Conservation (phyloP, 2,888 invertebrate genomes). For the Cabera pusaria region DNA sequence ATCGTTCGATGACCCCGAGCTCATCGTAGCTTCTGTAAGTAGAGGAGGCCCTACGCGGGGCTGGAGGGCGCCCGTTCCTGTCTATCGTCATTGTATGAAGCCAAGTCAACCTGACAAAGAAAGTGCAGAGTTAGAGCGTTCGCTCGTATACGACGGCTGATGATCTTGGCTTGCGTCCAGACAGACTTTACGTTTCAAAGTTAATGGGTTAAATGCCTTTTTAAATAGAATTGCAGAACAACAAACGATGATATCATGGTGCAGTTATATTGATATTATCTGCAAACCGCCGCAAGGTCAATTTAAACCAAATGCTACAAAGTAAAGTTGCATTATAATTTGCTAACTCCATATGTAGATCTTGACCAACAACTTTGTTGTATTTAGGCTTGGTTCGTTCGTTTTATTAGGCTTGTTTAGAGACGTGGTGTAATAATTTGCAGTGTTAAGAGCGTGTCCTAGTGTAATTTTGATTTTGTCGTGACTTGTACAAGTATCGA, state of each 20-base stretch:
- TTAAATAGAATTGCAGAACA: too few relatives aligned
- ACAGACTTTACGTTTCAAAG: too few relatives aligned
- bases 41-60: constrained; percentile 67
- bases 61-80: constrained; percentile 68
- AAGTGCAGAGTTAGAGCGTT: constrained; percentile 48
- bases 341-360: constrained; percentile 6
- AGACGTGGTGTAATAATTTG: constrained; percentile 15
- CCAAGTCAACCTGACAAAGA: constrained; percentile 62
- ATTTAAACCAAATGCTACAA: constrained; percentile 24
- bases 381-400: constrained; percentile 22
- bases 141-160: constrained; percentile 30
- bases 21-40: constrained; percentile 79
- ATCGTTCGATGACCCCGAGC: constrained; percentile 65
- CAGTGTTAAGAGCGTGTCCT: constrained; percentile 67
- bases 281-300: constrained; percentile 25
- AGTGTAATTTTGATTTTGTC: constrained; percentile 58
- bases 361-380: constrained; percentile 5
- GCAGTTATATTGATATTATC: constrained; percentile 26
- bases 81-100: constrained; percentile 69
- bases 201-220: neutral
- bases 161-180: constrained; percentile 54
- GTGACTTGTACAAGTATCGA: constrained; percentile 64
- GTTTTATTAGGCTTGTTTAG: constrained; percentile 34
- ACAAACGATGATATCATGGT: constrained; percentile 21
- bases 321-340: constrained; percentile 25